Evolutionary conservation across 2,113 vertebrate species (phyloP), one percentile per base, ranked within the genome.

Genomic region (Colaptes auratus): DNA sequence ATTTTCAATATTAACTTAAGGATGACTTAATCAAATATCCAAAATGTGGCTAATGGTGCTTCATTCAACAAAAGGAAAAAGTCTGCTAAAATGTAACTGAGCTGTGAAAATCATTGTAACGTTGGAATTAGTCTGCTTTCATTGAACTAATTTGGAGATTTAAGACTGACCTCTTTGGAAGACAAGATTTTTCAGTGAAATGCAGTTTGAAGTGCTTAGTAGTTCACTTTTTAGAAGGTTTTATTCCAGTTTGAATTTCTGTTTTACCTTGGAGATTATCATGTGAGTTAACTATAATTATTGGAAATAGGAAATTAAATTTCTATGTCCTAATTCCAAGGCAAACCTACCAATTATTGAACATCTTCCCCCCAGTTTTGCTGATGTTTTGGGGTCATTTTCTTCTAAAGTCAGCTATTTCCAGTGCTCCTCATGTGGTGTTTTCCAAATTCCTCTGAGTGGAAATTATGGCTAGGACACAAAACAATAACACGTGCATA

Each of bases 21-120:
- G 35, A 70, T 88, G 82, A 96, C 71, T 97, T 97, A 93, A 93
- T 92, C 88, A 97, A 96, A 96, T 94, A 90, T 91, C 73, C 72
- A 93, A 97, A 95, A 89, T 86, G 44, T 95, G 90, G 78, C 83
- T 97, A 96, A 96, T 95, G 88, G 88, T 88, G 58, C 85, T 94
- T 97, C 97, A 97, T 97, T 97, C 95, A 83, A 80, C 81, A 89
- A 81, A 80, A 81, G 36, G 93, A 95, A 89, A 94, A 96, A 94
- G 42, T 78, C 88, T 89, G 91, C 55, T 92, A 89, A 96, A 92
- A 95, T 61, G 36, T 66, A 96, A 91, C 74, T 82, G 80, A 92
- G 94, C 93, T 95, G 90, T 92, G 86, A 95, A 96, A 97, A 93
- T 92, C 73, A 48, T 36, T 74, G 84, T 81, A 92, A 50, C 35